Conservation (phyloP, 2,888 invertebrate species). For the Boloria selene region DNA sequence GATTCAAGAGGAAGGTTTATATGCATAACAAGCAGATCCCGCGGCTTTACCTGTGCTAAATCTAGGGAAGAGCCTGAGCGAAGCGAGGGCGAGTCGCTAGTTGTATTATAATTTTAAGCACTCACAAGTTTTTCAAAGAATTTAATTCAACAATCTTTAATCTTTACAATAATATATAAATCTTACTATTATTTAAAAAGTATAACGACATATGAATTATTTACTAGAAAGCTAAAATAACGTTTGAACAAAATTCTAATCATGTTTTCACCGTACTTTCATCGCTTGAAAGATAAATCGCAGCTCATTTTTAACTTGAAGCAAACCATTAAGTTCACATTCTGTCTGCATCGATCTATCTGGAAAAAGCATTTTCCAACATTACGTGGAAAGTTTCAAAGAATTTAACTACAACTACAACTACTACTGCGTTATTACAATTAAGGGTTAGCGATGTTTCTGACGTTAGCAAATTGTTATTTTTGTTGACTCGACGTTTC, state of each 20-base stretch:
- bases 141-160: too few relatives aligned
- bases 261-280: not conserved
- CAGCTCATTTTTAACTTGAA: constrained; percentile 29
- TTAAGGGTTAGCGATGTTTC: not conserved
- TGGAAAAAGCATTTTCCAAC: constrained; percentile 28
- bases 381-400: not conserved
- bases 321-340: constrained; percentile 35
- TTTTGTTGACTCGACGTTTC: too few relatives aligned
- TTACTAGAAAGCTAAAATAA: not conserved
- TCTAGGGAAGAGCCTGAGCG: too few relatives aligned
- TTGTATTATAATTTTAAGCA: too few relatives aligned
- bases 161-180: too few relatives aligned
- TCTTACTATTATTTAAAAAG: not conserved
- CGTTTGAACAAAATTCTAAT: constrained; percentile 12
- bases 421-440: not conserved
- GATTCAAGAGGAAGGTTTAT: too few relatives aligned
- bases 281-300: constrained; percentile 17
- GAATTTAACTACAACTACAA: constrained; percentile 5
- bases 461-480: too few relatives aligned
- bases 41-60: too few relatives aligned
- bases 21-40: too few relatives aligned
- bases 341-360: constrained; percentile 37
- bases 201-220: not conserved
- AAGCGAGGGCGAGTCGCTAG: too few relatives aligned
- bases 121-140: too few relatives aligned